Evolutionary conservation across 2,113 vertebrate species (phyloP).

Genomic region (Synodontis membranacea): DNA sequence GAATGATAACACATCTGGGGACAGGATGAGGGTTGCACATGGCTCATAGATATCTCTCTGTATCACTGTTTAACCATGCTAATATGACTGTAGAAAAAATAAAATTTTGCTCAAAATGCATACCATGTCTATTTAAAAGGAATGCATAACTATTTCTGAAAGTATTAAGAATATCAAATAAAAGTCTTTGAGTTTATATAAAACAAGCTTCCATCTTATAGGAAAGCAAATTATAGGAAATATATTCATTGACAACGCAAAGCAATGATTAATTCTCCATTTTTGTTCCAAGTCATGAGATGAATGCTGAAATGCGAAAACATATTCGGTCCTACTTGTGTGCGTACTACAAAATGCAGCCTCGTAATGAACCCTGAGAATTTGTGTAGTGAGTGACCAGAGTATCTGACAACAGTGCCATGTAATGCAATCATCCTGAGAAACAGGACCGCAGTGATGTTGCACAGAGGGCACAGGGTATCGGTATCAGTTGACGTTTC

Average conservation of each 20-base stretch:
- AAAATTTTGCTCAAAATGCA: neutral
- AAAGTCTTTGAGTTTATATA: neutral
- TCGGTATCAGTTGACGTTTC: neutral
- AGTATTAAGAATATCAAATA: neutral
- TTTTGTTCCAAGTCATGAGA: neutral
- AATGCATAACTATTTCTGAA: neutral
- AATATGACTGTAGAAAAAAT: neutral
- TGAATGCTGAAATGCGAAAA: neutral
- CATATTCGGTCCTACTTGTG: neutral
- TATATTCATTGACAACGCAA: neutral
- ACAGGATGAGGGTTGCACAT: neutral
- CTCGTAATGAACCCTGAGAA: conserved; percentile 13
- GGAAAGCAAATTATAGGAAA: neutral
- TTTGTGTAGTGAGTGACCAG: neutral
- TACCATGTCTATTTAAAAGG: neutral
- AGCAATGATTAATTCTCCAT: neutral
- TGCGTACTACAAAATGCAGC: neutral
- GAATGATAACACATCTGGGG: neutral
- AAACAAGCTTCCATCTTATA: neutral
- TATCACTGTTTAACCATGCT: neutral
- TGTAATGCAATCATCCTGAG: conserved; percentile 29
- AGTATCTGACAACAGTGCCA: conserved; percentile 31
- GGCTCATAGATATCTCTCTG: neutral
- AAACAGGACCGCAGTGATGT: conserved; percentile 16
- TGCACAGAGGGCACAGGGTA: neutral